phyloP scores from a whole-genome alignment of 1,140 invertebrate species.

The Charaxes varanes region DNA sequence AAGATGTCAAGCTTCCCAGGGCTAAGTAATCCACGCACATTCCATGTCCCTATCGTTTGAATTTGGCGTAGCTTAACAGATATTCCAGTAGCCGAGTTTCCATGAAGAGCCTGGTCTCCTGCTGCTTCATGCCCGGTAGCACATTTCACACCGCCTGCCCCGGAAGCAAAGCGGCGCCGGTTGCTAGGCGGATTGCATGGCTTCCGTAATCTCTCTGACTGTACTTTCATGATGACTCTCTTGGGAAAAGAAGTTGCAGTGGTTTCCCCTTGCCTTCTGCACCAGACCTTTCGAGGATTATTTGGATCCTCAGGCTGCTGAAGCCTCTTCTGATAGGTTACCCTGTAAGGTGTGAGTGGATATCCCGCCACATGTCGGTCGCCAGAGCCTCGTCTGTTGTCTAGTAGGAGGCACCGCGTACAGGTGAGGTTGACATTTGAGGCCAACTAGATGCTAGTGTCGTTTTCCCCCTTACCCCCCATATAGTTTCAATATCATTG shows the following conservation, averaged over 20 bases:
- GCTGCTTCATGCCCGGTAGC: conserved; percentile 6
- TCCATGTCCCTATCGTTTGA: conserved; percentile 12
- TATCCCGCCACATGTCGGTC: conserved; percentile 12
- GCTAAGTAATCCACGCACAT: conserved; percentile 5
- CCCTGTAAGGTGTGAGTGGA: neutral
- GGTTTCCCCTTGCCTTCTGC: neutral
- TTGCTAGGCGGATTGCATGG: conserved; percentile 12
- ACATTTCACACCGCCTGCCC: conserved; percentile 7
- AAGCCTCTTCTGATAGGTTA: neutral
- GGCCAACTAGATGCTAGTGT: conserved; percentile 11
- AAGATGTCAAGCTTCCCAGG: conserved; percentile 6
- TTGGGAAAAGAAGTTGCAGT: neutral
- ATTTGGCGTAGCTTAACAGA: neutral
- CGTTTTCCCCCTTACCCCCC: conserved; percentile 13
- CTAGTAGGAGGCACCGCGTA: conserved; percentile 11
- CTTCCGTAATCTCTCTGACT: conserved; percentile 1
- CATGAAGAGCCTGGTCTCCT: conserved; percentile 9
- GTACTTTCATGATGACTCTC: neutral
- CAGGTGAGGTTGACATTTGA: conserved; percentile 22
- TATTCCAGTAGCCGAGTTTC: conserved; percentile 10
- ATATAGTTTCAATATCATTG: too few relatives aligned
- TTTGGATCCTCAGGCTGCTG: neutral
- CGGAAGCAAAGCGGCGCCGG: conserved; percentile 7
- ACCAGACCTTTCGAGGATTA: neutral
- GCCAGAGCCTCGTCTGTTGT: conserved; percentile 10